These are phyloP conservation scores for Vimba vimba DNA, from an alignment of 2,113 vertebrate genomes.

Conservation along the genomic window DNA sequence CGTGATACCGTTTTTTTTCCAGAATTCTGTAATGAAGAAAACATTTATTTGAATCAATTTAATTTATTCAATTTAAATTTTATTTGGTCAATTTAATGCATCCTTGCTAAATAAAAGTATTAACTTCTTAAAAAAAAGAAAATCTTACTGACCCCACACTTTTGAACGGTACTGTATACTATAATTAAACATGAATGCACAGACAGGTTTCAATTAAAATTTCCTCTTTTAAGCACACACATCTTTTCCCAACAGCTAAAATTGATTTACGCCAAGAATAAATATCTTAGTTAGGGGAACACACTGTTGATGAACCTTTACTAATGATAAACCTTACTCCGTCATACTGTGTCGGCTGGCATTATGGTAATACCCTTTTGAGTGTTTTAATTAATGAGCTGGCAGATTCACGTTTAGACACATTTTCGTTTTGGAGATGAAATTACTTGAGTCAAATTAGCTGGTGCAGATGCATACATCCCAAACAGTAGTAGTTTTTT, in stretches of 20 bases:
- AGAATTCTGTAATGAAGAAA: background rate
- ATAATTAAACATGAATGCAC: background rate
- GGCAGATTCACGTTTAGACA: background rate
- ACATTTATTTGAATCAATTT: background rate
- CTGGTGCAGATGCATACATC: background rate
- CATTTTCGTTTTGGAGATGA: background rate
- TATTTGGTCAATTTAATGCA: too few relatives aligned
- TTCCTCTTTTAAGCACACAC: background rate
- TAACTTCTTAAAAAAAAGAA: background rate
- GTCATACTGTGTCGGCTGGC: background rate
- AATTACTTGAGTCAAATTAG: background rate
- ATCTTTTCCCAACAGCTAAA: slow-evolving; percentile 15
- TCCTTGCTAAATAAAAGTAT: background rate
- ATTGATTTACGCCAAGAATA: background rate
- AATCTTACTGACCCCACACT: background rate
- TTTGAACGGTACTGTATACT: background rate
- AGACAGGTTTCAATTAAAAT: background rate
- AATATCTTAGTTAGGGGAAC: slow-evolving; percentile 19
- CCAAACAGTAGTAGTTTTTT: background rate
- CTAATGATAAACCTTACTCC: background rate
- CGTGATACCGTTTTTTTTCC: too few relatives aligned
- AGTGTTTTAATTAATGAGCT: background rate
- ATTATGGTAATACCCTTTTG: background rate
- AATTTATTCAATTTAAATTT: too few relatives aligned
- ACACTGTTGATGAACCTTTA: background rate